phyloP scores from a whole-genome alignment of 2,113 vertebrate species.

The Pipra filicauda region DNA sequence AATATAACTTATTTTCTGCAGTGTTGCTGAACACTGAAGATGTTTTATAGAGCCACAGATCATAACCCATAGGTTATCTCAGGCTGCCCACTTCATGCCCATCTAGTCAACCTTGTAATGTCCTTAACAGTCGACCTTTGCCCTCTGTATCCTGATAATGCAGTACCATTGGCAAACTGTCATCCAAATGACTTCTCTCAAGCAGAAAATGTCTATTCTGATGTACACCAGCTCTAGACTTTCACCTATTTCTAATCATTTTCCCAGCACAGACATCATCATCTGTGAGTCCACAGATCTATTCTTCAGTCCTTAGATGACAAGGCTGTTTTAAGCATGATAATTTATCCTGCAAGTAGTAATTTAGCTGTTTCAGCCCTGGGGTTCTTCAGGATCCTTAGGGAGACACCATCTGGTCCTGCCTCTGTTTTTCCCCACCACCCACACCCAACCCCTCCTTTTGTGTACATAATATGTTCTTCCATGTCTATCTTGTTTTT shows the following conservation, averaged over 20 bases:
- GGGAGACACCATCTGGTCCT: neutral
- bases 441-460: neutral
- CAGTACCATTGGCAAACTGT: neutral
- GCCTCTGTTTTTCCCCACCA: neutral
- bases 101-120: neutral
- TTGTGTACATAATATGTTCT: neutral
- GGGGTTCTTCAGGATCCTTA: neutral
- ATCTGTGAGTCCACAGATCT: neutral
- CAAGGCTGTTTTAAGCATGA: neutral
- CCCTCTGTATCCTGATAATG: neutral
- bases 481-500: neutral
- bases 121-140: neutral
- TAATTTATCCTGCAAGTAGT: neutral
- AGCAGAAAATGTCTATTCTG: neutral
- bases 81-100: neutral
- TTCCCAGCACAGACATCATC: neutral
- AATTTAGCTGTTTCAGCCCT: neutral
- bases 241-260: neutral
- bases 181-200: neutral
- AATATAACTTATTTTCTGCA: neutral
- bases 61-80: neutral
- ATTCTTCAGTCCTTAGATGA: neutral
- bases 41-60: neutral
- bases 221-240: neutral
- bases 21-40: neutral